Evolutionary conservation across 2,888 invertebrate species (phyloP).

Genomic region (Eurytoma californica): DNA sequence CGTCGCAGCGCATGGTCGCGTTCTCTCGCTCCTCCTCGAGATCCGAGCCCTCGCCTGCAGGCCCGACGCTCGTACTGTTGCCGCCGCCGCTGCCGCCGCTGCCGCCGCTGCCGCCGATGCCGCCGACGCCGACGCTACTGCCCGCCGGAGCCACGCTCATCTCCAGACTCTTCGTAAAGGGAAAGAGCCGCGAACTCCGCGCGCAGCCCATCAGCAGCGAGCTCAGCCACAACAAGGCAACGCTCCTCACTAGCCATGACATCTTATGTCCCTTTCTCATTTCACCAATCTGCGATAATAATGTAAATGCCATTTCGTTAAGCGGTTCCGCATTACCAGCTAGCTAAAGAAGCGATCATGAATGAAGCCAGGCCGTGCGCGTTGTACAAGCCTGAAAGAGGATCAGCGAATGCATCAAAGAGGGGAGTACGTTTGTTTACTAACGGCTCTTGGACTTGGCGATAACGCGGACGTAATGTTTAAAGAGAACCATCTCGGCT

Average conservation of each 20-base stretch:
- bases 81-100: background rate
- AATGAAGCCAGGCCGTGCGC: background rate
- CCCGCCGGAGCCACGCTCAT: background rate
- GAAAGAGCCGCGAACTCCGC: too few species aligned
- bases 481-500: slow-evolving; percentile 16
- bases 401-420: background rate
- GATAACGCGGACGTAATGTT: slow-evolving; percentile 9
- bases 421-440: background rate
- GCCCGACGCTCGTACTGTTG: background rate
- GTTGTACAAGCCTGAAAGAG: background rate
- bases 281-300: too few species aligned
- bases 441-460: background rate
- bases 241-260: background rate
- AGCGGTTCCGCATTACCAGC: too few species aligned
- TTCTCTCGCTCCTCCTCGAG: slow-evolving; percentile 17
- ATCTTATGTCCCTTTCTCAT: too few species aligned
- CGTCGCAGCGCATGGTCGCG: slow-evolving; percentile 77
- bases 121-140: slow-evolving; percentile 22
- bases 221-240: background rate
- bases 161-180: background rate
- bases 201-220: slow-evolving; percentile 7
- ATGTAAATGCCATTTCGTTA: too few species aligned
- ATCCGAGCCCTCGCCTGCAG: background rate
- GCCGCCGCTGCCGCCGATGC: background rate
- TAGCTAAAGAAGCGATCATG: too few species aligned